A percentile compares a stretch with the other conserved stretches of the same genome.
These are phyloP conservation scores for Cyclargus thomasi DNA, from an alignment of 1,140 invertebrate genomes.

Conservation along the genomic window DNA sequence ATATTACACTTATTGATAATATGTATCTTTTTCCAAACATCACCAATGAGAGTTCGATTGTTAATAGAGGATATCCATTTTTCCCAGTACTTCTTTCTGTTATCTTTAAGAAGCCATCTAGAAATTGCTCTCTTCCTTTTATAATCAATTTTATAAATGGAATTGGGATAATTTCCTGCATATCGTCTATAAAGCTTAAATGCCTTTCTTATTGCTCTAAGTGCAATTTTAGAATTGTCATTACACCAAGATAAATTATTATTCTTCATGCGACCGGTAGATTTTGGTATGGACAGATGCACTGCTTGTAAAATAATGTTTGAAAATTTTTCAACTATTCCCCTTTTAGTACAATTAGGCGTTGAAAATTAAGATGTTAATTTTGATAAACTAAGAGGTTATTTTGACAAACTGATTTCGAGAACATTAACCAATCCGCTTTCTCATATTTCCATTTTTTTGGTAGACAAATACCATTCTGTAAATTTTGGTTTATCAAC, in stretches of 20 bases:
- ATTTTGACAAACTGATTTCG: slow-evolving; percentile 27
- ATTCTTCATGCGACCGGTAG: slow-evolving; percentile 25
- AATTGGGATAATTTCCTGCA: slow-evolving; percentile 28
- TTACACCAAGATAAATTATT: slow-evolving; percentile 46
- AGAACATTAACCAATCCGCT: slow-evolving; percentile 36
- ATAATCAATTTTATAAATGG: slow-evolving; percentile 30
- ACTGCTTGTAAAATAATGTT: slow-evolving; percentile 34
- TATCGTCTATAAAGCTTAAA: slow-evolving; percentile 38
- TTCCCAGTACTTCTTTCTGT: slow-evolving; percentile 29
- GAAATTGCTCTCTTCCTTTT: slow-evolving; percentile 31
- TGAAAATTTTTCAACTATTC: slow-evolving; percentile 31
- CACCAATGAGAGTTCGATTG: slow-evolving; percentile 24
- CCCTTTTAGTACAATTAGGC: slow-evolving; percentile 21
- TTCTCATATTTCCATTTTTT: slow-evolving; percentile 37
- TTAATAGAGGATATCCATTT: slow-evolving; percentile 30
- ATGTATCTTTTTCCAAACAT: slow-evolving; percentile 31
- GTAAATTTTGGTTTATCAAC: slow-evolving; percentile 12
- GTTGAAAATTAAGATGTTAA: slow-evolving; percentile 4
- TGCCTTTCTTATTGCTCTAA: slow-evolving; percentile 39
- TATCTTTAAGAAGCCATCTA: slow-evolving; percentile 38
- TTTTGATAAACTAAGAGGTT: too few relatives aligned
- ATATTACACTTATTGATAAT: slow-evolving; percentile 22
- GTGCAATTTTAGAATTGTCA: slow-evolving; percentile 34
- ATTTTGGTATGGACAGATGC: slow-evolving; percentile 34
- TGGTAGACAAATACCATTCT: slow-evolving; percentile 19